Evolutionary conservation across 1,140 invertebrate species (phyloP).

Genomic region (Cotesia typhae): DNA sequence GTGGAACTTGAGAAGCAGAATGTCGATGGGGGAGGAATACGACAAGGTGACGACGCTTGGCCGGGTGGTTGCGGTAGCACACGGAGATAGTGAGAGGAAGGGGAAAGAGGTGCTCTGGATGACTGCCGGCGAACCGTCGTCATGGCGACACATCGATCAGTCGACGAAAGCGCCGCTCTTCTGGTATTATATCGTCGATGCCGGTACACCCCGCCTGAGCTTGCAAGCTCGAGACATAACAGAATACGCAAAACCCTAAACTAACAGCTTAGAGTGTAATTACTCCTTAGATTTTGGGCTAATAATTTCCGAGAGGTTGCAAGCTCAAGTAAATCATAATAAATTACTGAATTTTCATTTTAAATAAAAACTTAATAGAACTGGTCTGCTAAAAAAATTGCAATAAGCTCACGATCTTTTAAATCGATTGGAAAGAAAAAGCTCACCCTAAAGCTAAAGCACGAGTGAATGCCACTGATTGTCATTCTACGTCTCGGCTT

Average conservation of each 20-base stretch:
- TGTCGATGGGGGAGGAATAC: too few relatives aligned
- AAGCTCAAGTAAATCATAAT: not conserved
- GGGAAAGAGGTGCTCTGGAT: conserved; percentile 54
- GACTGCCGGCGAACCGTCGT: conserved; percentile 66
- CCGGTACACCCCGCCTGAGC: conserved; percentile 28
- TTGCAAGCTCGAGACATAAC: not conserved
- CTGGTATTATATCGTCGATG: conserved; percentile 16
- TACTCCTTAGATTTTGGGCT: not conserved
- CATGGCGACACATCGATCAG: conserved; percentile 69
- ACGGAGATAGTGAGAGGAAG: conserved; percentile 64
- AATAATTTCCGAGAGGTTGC: not conserved
- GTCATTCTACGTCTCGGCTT: conserved; percentile 49
- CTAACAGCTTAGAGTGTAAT: not conserved
- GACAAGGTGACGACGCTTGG: conserved; percentile 33
- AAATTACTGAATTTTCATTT: too few relatives aligned
- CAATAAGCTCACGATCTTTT: not conserved
- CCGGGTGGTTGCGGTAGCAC: conserved; percentile 51
- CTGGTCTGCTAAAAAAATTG: not conserved
- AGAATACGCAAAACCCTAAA: not conserved
- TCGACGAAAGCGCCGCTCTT: conserved; percentile 54
- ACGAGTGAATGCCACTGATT: conserved; percentile 62
- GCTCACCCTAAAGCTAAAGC: conserved; percentile 48
- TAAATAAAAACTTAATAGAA: too few relatives aligned
- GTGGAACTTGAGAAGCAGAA: not conserved
- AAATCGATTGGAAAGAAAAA: conserved; percentile 28